These are phyloP conservation scores for Gracilinanus agilis DNA, from an alignment of 2,113 vertebrate genomes.

Conservation along the genomic window DNA sequence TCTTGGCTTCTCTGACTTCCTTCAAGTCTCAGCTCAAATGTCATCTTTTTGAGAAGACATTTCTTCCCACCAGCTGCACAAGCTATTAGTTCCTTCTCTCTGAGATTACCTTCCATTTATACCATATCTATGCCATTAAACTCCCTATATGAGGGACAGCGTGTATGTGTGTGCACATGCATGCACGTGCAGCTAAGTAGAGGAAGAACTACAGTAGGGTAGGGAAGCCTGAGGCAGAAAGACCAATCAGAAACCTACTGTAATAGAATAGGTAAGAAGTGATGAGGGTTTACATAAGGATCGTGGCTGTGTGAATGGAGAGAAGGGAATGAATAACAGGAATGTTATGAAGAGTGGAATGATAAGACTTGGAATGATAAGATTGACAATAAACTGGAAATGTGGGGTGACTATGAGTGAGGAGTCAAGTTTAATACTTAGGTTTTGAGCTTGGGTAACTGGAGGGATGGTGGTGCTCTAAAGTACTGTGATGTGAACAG, in stretches of 20 bases:
- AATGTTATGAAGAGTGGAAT: not conserved
- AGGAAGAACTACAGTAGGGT: not conserved
- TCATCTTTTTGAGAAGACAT: not conserved
- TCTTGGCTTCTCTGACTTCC: not conserved
- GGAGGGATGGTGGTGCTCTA: not conserved
- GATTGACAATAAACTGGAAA: not conserved
- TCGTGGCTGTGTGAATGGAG: not conserved
- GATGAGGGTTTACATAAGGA: not conserved
- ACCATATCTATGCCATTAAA: too few relatives aligned
- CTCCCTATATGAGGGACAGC: too few relatives aligned
- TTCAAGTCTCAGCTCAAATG: not conserved
- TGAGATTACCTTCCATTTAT: too few relatives aligned
- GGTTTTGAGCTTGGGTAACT: not conserved
- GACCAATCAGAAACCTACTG: not conserved
- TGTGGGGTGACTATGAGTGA: not conserved
- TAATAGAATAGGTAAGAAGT: not conserved
- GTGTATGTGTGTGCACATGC: too few relatives aligned
- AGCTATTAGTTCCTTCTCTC: not conserved
- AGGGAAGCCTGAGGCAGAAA: not conserved
- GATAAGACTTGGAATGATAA: too few relatives aligned
- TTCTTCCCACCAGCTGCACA: not conserved
- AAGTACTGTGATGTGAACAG: not conserved
- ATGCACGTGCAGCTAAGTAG: not conserved
- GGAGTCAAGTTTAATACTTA: not conserved
- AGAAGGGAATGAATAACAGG: not conserved